These are phyloP conservation scores for Acronicta leporina DNA, from an alignment of 2,888 invertebrate genomes.

Conservation along the genomic window DNA sequence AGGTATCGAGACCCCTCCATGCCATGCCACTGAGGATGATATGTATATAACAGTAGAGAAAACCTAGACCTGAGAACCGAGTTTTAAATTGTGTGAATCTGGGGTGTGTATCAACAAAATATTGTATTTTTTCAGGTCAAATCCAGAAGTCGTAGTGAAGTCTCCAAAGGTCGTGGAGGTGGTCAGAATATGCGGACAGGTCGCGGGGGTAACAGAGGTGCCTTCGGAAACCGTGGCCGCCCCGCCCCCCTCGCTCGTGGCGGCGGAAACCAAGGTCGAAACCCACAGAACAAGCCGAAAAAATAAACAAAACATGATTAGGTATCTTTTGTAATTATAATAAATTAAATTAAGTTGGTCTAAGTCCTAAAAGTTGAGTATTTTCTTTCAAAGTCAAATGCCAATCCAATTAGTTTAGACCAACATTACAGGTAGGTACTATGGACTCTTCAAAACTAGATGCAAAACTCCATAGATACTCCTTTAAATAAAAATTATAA, in stretches of 20 bases:
- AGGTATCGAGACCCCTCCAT: no score
- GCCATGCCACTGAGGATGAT: no score
- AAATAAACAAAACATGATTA: slow-evolving; percentile 58
- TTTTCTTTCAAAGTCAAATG: slow-evolving; percentile 44
- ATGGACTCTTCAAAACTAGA: no score
- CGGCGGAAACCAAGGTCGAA: slow-evolving; percentile 73
- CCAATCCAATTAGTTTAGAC: no score
- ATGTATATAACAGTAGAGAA: no score
- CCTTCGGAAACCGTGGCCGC: slow-evolving; percentile 90
- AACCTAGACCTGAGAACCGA: no score
- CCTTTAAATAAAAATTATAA: no score
- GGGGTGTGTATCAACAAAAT: no score
- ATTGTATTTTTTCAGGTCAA: slow-evolving; percentile 82
- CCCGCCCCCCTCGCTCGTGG: slow-evolving; percentile 88
- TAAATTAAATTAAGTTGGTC: slow-evolving; percentile 61
- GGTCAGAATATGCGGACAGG: slow-evolving; percentile 90
- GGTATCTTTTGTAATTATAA: slow-evolving; percentile 53
- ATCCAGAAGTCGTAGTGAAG: slow-evolving; percentile 93
- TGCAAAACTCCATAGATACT: no score
- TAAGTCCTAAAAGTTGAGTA: slow-evolving; percentile 40
- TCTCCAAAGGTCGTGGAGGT: slow-evolving; percentile 92
- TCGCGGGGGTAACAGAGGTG: slow-evolving; percentile 90
- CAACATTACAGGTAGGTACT: no score
- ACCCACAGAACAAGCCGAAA: slow-evolving; percentile 83
- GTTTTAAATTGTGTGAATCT: no score